Evolutionary conservation across 2,888 invertebrate genomes (phyloP), one percentile per base, ranked within the genome.

Genomic region (Autographa pulchrina): DNA sequence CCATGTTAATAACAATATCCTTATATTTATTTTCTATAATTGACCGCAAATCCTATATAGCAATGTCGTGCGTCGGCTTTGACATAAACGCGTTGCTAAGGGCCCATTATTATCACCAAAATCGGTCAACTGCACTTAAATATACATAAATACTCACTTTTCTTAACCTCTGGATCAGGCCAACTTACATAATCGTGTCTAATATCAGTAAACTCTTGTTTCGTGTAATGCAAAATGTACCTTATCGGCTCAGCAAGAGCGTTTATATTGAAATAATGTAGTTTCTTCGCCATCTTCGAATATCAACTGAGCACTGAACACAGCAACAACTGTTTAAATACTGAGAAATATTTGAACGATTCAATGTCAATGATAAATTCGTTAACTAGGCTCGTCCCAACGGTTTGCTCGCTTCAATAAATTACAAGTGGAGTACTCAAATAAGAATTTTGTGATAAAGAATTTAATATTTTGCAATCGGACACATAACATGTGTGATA

Each of bases 171-270:
- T 58, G 88, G 83, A 20, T 87, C 81, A 0, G 92, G 92, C 93
- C 93, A 94, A 2, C 72, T 80, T 2, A 77, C 82, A 2, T 65
- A 25, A n/a, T 90, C 88, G 68, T 90, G 85, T 68, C 90, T 85
- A 4, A 94, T 74, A 56, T 94, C 93, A 75, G 93, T 90, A 66
- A 93, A 93, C 78, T 93, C 91, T 48, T 93, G 90, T 18, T 91
- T 92, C 2, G 90, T 93, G 68, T 93, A 93, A 78, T 93, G 88
- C 35, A 95, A 79, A 65, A 95, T 90, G 62, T 93, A 94, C 65
- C 93, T 88, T 43, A 94, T 90, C 1, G 91, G 76, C 78, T 94
- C 94, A 2, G 80, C 93, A 1, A 92, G 65, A 54, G 91, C 93
- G 69, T 92, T 91, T 0, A 91, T 7, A 67, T 92, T 81, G 59